A percentile compares a stretch with the other conserved stretches of the same genome.
Evolutionary conservation across 2,888 invertebrate genomes (phyloP).

Genomic region (Ectemnius lituratus): DNA sequence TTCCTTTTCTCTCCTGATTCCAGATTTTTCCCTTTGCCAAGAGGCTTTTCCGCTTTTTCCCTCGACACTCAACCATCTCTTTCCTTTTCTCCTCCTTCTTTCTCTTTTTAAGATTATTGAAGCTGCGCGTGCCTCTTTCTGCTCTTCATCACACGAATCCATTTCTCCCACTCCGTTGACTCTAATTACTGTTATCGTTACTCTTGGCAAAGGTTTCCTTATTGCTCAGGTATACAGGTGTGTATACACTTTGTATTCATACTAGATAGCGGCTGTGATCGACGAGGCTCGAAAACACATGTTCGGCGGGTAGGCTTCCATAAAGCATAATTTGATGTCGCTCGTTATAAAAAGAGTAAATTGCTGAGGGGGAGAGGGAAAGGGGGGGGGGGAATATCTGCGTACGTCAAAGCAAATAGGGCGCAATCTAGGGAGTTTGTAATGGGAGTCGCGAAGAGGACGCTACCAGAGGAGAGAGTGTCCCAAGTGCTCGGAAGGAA

Average conservation of each 20-base stretch:
- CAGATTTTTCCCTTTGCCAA: conserved; percentile 54
- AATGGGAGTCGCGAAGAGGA: conserved; percentile 27
- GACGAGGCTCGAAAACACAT: conserved; percentile 7
- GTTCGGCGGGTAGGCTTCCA: not conserved
- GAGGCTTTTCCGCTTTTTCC: conserved; percentile 47
- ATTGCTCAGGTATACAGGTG: too few species aligned
- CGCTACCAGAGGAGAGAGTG: conserved; percentile 19
- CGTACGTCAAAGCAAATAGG: conserved; percentile 52
- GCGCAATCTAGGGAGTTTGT: conserved; percentile 55
- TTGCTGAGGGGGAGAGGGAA: conserved; percentile 15
- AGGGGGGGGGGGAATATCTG: too few species aligned
- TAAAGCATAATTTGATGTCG: conserved; percentile 29
- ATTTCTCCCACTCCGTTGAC: too few species aligned
- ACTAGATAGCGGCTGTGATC: not conserved
- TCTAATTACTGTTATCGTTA: too few species aligned
- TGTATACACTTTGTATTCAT: too few species aligned
- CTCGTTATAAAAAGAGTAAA: conserved; percentile 27
- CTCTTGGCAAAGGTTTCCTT: too few species aligned
- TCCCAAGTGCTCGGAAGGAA: conserved; percentile 24
- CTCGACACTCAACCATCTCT: conserved; percentile 21
- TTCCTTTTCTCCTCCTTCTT: conserved; percentile 18
- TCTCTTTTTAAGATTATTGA: too few species aligned
- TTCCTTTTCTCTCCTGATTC: conserved; percentile 54
- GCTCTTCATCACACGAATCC: too few species aligned
- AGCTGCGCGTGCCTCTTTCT: too few species aligned